These are phyloP conservation scores for Cynocephalus volans DNA, from an alignment of 2,113 vertebrate genomes.

Conservation along the genomic window DNA sequence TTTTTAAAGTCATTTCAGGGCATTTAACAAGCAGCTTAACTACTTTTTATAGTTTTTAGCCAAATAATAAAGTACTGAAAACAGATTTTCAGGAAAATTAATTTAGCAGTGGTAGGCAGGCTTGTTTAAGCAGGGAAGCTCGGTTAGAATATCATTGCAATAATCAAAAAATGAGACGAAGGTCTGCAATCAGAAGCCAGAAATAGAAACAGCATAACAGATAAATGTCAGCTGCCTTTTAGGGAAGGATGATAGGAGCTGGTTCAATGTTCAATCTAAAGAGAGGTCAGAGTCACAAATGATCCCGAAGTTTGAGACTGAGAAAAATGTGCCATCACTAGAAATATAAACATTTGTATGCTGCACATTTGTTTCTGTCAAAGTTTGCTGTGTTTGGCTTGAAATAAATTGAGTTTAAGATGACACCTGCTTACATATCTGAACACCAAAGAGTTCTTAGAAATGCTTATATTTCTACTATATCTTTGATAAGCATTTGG, in stretches of 20 bases:
- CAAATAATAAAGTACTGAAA: background rate
- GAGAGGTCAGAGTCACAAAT: background rate
- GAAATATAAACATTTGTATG: background rate
- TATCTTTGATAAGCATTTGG: background rate
- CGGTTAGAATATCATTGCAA: background rate
- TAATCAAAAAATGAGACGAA: background rate
- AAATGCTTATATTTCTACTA: background rate
- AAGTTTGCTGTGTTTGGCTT: background rate
- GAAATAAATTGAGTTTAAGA: background rate
- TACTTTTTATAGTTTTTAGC: background rate
- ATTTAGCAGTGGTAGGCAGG: background rate
- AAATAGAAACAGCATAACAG: background rate
- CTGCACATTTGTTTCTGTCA: background rate
- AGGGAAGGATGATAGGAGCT: background rate
- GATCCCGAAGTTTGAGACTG: background rate
- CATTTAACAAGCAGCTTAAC: background rate
- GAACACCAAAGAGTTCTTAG: background rate
- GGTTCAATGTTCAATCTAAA: background rate
- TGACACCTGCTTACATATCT: background rate
- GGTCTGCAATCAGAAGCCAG: background rate
- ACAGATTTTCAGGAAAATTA: conserved; percentile 19
- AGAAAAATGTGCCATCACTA: background rate
- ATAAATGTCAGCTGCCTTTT: background rate
- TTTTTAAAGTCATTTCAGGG: background rate
- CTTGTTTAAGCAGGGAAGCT: background rate